Base-by-base conservation (phyloP, 2,888 invertebrate genomes). In the Acrobasis suavella region DNA sequence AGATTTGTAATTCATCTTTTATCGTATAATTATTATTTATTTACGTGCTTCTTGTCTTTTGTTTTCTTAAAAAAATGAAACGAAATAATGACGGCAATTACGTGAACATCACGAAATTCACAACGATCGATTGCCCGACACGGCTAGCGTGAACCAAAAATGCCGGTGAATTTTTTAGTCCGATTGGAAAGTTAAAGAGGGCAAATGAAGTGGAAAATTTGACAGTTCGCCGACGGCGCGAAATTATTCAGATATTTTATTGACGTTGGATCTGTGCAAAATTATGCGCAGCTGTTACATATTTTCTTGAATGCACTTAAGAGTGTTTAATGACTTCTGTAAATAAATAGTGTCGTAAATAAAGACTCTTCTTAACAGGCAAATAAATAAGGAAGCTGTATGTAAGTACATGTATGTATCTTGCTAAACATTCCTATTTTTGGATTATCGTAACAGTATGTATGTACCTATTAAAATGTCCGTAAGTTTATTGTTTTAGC, bases 181-280 rank as follows among this genome's bases (percentile, higher is more conserved):
- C 74, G 79, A 79, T 83, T 78, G 76, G 74, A 77, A 82, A 81
- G 79, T 81, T 81, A 78, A 83, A 81, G 79, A 71, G 69, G 79
- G 82, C 83, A 86, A 88, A 90, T 88, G 87, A 83, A 72, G 81
- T 85, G 85, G 83, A 89, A 90, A 89, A 90, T 89, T 87, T 86
- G 84, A 88, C 89, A 88, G 87, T 83, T 83, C 76, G 81, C 82
- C 84, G 78, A 77, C 77, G 77, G 83, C 62, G 72, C 68, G 77
- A 78, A 85, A 86, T 88, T 88, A 86, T 86, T 83, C 85, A 77
- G 71, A 79, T 86, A 84, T 50, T 50, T 50, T 60, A 85, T 85
- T 83, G 85, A 83, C 80, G 15, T 17, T 14, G 5, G 37, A 0
- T n/a, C 15, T 54, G 32, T 54, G 0, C 17, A 50, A 50, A 22